Evolutionary conservation across 2,888 invertebrate species (phyloP).

Genomic region (Lasius platythorax): DNA sequence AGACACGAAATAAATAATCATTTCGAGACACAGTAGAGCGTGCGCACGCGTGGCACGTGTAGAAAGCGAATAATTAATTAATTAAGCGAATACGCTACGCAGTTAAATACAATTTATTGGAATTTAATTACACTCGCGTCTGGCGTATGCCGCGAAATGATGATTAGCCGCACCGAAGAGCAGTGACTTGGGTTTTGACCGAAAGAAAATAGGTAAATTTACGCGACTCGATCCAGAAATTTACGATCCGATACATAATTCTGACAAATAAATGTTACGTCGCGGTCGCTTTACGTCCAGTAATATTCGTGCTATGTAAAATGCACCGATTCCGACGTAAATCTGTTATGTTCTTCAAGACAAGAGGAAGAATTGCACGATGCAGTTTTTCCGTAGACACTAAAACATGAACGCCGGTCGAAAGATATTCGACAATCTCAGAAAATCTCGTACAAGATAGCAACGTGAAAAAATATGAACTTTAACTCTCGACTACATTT

Average conservation of each 20-base stretch:
- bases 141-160: not conserved
- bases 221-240: not conserved
- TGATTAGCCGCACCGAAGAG: not conserved
- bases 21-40: not conserved
- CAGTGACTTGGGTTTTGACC: not conserved
- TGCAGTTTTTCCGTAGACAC: not conserved
- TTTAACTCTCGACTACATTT: not conserved
- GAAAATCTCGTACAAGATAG: not conserved
- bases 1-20: constrained; percentile 15
- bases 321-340: not conserved
- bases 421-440: not conserved
- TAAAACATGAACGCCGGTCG: not conserved
- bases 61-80: constrained; percentile 53
- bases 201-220: not conserved
- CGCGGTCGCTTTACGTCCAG: not conserved
- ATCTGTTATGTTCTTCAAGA: not conserved
- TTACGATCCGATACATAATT: not conserved
- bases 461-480: not conserved
- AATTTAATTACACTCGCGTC: constrained; percentile 20
- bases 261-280: not conserved
- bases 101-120: constrained; percentile 33
- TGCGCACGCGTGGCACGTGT: constrained; percentile 29
- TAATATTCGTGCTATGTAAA: not conserved
- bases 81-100: constrained; percentile 27
- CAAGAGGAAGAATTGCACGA: too few relatives aligned